Evolutionary conservation across 2,888 invertebrate species (phyloP).

Genomic region (Xylota sylvarum): DNA sequence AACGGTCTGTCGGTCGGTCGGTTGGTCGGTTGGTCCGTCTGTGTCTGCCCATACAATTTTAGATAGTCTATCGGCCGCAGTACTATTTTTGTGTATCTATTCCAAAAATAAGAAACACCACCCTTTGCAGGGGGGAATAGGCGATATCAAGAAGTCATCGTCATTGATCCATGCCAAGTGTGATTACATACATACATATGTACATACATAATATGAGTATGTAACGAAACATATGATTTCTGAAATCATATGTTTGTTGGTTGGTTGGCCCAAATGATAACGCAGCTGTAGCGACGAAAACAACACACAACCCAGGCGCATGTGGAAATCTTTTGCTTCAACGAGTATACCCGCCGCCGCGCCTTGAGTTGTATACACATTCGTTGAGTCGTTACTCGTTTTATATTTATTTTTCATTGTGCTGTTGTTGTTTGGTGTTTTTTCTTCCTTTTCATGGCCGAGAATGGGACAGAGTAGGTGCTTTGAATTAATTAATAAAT

Average conservation of each 20-base stretch:
- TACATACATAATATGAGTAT: not conserved
- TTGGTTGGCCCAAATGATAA: constrained; percentile 71
- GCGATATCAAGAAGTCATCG: constrained; percentile 47
- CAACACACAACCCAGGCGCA: constrained; percentile 33
- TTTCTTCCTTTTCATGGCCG: constrained; percentile 35
- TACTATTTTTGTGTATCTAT: constrained; percentile 19
- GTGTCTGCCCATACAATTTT: not conserved
- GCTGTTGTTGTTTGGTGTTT: not conserved
- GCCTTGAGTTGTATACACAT: constrained; percentile 1
- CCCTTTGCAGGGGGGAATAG: not conserved
- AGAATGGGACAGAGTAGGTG: constrained; percentile 3
- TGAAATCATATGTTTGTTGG: constrained; percentile 50
- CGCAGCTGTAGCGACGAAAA: constrained; percentile 41
- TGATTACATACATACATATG: not conserved
- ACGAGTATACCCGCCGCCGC: too few species aligned
- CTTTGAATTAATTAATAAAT: constrained; percentile 5
- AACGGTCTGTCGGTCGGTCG: constrained; percentile 7
- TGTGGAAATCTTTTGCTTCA: constrained; percentile 28
- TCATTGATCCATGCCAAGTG: constrained; percentile 42
- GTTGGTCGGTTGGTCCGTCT: not conserved
- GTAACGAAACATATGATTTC: constrained; percentile 38
- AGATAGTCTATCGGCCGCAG: constrained; percentile 25
- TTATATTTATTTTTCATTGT: not conserved
- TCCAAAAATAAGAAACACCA: constrained; percentile 9
- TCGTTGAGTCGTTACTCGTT: constrained; percentile 12